These are phyloP conservation scores for Bombus sylvicola DNA, from an alignment of 1,140 invertebrate species.

Conservation along the genomic window DNA sequence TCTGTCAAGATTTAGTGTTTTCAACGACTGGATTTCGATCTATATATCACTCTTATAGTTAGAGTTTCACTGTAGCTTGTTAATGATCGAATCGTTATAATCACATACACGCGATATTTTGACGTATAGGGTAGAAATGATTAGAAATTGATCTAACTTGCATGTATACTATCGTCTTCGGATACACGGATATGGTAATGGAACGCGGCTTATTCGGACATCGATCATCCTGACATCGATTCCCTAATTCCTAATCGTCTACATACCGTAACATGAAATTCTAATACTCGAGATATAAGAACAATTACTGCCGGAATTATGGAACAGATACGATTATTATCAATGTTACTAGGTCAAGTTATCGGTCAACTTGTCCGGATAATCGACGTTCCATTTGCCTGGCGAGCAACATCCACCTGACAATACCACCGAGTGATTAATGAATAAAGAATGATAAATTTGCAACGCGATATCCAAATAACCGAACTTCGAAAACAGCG, in stretches of 20 bases:
- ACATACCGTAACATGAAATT: conserved; percentile 31
- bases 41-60: not conserved
- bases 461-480: conserved; percentile 8
- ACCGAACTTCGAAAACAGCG: not conserved
- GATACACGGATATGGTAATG: not conserved
- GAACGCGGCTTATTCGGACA: not conserved
- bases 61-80: too few species aligned
- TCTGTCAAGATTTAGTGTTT: not conserved
- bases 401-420: not conserved
- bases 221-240: conserved; percentile 7
- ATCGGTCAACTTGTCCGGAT: not conserved
- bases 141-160: not conserved
- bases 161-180: not conserved
- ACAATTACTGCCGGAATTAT: conserved; percentile 2
- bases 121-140: not conserved
- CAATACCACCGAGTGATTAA: conserved; percentile 1
- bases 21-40: not conserved
- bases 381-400: not conserved
- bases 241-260: not conserved
- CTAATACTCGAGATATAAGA: conserved; percentile 17
- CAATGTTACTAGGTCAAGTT: not conserved
- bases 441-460: conserved; percentile 21
- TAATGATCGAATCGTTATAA: too few species aligned
- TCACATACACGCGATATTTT: not conserved
- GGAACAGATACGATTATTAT: conserved; percentile 5